Evolutionary conservation across 2,113 vertebrate species (phyloP), one percentile per base, ranked within the genome.

Genomic region (Triplophysa siluroides): DNA sequence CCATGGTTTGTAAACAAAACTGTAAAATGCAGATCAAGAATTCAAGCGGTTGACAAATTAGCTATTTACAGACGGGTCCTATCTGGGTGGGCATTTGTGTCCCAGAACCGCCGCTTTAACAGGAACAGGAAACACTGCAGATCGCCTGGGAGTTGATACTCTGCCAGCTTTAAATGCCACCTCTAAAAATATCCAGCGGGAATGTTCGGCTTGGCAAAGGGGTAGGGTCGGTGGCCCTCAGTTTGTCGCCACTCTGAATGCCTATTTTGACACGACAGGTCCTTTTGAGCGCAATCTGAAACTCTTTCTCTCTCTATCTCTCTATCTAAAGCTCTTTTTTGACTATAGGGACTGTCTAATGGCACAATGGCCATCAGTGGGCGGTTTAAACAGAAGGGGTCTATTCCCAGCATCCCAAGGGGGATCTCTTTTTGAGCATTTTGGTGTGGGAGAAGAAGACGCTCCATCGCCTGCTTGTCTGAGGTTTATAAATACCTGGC

Each of bases 101-200:
- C 50, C 61, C 73, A 78, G 80, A 85, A 66, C 50, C 43, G 29
- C 81, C 79, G 86, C 84, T 81, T 87, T 82, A 61, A 88, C 90
- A 89, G 88, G 90, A 91, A 93, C 86, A 92, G 91, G 91, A 93
- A 93, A 88, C 83, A 80, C 87, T 90, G 79, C 72, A 84, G 77
- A 86, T 89, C 87, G 85, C 84, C 88, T 87, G 83, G 56, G 82
- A 84, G 86, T 91, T 87, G 85, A 86, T 71, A 50, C 78, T 43
- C 71, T 89, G 91, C 91, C 91, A 87, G 82, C 80, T 90, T 90
- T 89, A 93, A 92, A 93, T 93, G 89, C 91, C 91, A 91, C 24
- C 72, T 80, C 92, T 92, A 92, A 89, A 93, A 92, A 93, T 93
- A 93, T 65, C 47, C 41, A 0, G 29, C 66, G 84, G 87, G 90